Evolutionary conservation across 2,888 invertebrate species (phyloP).

Genomic region (Eustalomyia histrio): DNA sequence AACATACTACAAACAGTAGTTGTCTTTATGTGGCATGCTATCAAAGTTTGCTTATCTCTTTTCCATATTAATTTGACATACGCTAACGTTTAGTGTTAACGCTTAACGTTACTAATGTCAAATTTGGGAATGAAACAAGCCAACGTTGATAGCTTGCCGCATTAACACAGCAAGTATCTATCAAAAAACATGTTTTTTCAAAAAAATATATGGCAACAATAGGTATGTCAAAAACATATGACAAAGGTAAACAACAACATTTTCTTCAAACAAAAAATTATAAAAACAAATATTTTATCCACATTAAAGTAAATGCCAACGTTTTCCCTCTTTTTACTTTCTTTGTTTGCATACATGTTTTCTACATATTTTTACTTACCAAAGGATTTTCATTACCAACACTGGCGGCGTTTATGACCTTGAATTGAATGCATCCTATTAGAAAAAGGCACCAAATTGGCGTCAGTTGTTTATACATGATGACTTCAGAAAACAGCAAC

Average conservation of each 20-base stretch:
- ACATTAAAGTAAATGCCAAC: constrained; percentile 2
- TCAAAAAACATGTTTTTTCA: no score
- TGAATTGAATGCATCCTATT: constrained; percentile 55
- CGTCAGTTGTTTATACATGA: constrained; percentile 35
- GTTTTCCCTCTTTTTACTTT: neutral
- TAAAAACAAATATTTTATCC: constrained; percentile 6
- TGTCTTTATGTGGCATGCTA: no score
- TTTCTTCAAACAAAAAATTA: neutral
- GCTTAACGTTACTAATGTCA: no score
- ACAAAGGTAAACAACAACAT: constrained; percentile 52
- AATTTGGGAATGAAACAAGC: no score
- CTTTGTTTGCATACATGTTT: neutral
- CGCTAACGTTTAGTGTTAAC: no score
- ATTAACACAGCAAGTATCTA: no score
- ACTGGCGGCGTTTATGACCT: constrained; percentile 44
- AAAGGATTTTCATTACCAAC: constrained; percentile 54
- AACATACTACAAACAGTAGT: no score
- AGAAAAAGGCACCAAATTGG: constrained; percentile 55
- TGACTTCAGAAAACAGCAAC: constrained; percentile 21
- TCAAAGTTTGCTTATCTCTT: no score
- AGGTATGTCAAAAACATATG: constrained; percentile 66
- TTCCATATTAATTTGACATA: no score
- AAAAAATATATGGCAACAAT: no score
- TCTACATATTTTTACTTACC: constrained; percentile 37
- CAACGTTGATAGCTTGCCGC: no score